Evolutionary conservation across 2,888 invertebrate genomes (phyloP), one percentile per base, ranked within the genome.

Genomic region (Anagyrus pseudococci): DNA sequence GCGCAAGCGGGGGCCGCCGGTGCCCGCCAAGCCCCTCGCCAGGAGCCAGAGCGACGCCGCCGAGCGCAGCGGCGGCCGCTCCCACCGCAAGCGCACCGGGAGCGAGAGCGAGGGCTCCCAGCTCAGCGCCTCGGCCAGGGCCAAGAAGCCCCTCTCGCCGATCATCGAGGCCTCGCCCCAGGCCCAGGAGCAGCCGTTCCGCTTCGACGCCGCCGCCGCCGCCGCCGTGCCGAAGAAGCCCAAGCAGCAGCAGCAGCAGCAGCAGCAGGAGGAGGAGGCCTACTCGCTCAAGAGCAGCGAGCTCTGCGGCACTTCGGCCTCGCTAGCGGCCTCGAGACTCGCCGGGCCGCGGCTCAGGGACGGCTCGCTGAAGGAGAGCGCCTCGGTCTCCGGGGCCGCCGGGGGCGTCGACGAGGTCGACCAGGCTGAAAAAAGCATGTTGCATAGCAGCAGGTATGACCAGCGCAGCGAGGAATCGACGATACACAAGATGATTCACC

Each of bases 401-500:
- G n/a, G n/a, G n/a, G 22, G 22, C 48, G 46, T 49, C 4, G 75
- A 74, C 71, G 71, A 73, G 62, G 70, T 72, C 22, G 74, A 75
- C 67, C 49, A 58, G 44, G 69, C 68, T n/a, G n/a, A 65, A 41
- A 66, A 56, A 56, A 71, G 73, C 40, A 80, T 78, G 79, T 71
- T 75, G 64, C 33, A 77, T 68, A 78, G 75, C 71, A 79, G 79
- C 66, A 70, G 78, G 64, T 79, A 76, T 75, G 75, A 77, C 64
- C 33, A 37, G 13, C 33, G 33, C 76, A 74, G 57, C 71, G 67
- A 78, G 44, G 76, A 76, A 49, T 76, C 79, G n/a, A 79, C 89
- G n/a, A 91, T 93, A 26, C 88, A 90, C 78, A 88, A 88, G 62
- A 88, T 93, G 84, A 89, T 92, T 29, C 89, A 88, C 74, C 86